These are phyloP conservation scores for Helogale parvula DNA, from an alignment of 2,113 vertebrate species.

Conservation along the genomic window DNA sequence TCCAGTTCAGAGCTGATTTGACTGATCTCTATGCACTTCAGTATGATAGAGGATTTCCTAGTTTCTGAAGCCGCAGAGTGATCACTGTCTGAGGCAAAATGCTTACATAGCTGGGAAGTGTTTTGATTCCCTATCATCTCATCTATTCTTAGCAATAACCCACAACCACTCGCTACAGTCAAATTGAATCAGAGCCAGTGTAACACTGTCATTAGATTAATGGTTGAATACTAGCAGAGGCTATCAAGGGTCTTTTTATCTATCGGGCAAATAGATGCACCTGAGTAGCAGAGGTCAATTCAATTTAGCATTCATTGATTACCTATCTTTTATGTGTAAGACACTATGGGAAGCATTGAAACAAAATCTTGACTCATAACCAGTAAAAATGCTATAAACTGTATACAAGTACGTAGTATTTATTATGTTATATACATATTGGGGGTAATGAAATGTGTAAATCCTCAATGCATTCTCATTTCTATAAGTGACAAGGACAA, in stretches of 20 bases:
- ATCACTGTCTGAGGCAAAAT: slow-evolving; percentile 16
- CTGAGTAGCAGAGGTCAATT: not conserved
- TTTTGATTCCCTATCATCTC: not conserved
- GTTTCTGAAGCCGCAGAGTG: not conserved
- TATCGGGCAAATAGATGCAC: slow-evolving; percentile 10
- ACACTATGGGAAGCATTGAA: not conserved
- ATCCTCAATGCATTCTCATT: not conserved
- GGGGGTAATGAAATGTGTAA: not conserved
- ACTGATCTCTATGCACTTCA: not conserved
- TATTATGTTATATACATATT: not conserved
- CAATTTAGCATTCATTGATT: slow-evolving; percentile 15
- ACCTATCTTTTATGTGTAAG: not conserved
- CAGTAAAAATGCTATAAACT: not conserved
- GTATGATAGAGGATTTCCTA: not conserved
- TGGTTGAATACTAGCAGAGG: not conserved
- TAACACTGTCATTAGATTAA: not conserved
- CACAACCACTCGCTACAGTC: not conserved
- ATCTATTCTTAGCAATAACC: not conserved
- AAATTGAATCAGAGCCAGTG: not conserved
- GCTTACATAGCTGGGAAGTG: not conserved
- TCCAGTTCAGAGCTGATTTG: not conserved
- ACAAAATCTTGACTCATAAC: not conserved
- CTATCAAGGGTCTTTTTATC: not conserved
- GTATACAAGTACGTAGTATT: not conserved
- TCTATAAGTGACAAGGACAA: not conserved